Conservation (phyloP, 2,888 invertebrate genomes). For the Leucania comma region DNA sequence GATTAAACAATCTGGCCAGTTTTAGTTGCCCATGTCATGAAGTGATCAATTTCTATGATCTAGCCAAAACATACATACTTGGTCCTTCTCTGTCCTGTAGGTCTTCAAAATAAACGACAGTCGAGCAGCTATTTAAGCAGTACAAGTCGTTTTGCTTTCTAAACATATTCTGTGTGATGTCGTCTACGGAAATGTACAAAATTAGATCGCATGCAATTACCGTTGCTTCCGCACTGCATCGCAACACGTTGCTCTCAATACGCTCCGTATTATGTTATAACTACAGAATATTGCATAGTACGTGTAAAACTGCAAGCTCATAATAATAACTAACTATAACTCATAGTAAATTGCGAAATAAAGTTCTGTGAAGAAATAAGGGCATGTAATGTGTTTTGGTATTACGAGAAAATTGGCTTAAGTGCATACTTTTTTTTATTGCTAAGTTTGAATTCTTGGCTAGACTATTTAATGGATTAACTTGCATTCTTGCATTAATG, state of each 20-base stretch:
- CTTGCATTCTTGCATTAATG: neutral
- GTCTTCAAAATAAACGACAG: conserved; percentile 27
- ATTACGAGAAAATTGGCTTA: neutral
- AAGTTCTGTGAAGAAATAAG: neutral
- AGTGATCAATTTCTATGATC: too few relatives aligned
- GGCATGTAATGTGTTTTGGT: neutral
- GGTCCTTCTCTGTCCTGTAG: neutral
- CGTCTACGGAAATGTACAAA: conserved; percentile 52
- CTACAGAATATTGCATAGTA: conserved; percentile 18
- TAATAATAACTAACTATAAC: conserved; percentile 12
- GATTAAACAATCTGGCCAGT: too few relatives aligned
- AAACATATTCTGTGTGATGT: conserved; percentile 42
- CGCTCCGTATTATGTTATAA: conserved; percentile 15
- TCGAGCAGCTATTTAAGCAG: conserved; percentile 14
- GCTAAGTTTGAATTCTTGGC: neutral
- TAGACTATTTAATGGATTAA: neutral
- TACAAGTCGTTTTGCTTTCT: conserved; percentile 6
- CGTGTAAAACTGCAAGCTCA: neutral
- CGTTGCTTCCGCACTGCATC: conserved; percentile 46
- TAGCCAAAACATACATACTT: too few relatives aligned
- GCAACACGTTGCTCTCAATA: conserved; percentile 31
- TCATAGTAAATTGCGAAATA: neutral
- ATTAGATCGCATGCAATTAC: conserved; percentile 55
- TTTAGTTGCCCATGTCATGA: too few relatives aligned
- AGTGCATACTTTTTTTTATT: neutral